Evolutionary conservation across 2,797 vertebrate genomes (phyloP).

Genomic region (Carcharodon carcharias): DNA sequence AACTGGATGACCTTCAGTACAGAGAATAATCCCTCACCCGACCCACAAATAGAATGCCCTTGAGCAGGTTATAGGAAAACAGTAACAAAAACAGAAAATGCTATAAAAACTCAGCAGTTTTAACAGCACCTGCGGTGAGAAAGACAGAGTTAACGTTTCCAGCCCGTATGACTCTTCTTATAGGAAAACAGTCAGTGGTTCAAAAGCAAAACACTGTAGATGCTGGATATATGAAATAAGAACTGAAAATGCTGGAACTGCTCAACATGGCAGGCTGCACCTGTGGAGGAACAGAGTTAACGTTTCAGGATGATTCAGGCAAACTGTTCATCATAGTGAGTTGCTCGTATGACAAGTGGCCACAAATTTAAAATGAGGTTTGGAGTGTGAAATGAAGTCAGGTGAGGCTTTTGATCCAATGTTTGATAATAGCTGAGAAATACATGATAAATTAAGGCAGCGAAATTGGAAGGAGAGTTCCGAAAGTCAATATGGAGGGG

Average conservation of each 20-base stretch:
- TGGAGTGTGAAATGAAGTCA: too few relatives aligned
- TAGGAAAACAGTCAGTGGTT: not conserved
- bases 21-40: not conserved
- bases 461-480: not conserved
- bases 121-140: too few relatives aligned
- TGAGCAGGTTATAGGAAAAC: not conserved
- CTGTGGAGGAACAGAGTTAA: not conserved
- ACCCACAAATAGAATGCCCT: not conserved
- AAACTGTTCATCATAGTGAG: not conserved
- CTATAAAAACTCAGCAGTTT: too few relatives aligned
- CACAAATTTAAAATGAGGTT: not conserved
- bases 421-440: not conserved
- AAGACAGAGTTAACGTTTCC: too few relatives aligned
- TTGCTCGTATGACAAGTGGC: not conserved
- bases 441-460: not conserved
- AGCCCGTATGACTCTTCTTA: too few relatives aligned
- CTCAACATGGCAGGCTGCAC: not conserved
- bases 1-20: not conserved
- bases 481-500: not conserved
- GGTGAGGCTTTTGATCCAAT: not conserved
- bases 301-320: not conserved
- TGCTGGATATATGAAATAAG: too few relatives aligned
- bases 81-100: too few relatives aligned
- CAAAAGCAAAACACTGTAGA: too few relatives aligned
- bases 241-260: not conserved